Percentiles rank a stretch among this genome's conserved stretches.
phyloP scores from a whole-genome alignment of 2,113 vertebrate genomes.

The Taxidea taxus region DNA sequence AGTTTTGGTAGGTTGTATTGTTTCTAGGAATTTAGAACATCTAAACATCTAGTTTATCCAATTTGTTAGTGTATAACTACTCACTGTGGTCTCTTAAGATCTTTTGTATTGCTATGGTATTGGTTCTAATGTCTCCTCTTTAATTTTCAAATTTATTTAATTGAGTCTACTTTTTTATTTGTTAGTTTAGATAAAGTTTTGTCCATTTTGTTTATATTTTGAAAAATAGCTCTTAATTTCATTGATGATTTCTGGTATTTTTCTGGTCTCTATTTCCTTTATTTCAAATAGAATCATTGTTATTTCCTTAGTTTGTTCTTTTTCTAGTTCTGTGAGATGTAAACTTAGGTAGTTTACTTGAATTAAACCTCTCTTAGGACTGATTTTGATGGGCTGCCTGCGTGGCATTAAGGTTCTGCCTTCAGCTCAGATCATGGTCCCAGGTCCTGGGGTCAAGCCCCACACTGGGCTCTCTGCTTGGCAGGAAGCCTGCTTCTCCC shows the following conservation, averaged over 20 bases:
- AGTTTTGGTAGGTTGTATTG: neutral
- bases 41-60: neutral
- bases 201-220: neutral
- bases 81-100: neutral
- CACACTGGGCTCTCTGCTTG: too few relatives aligned
- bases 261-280: neutral
- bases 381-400: neutral
- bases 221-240: neutral
- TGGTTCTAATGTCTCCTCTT: neutral
- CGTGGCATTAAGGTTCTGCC: too few relatives aligned
- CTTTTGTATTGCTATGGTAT: neutral
- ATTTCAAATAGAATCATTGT: neutral
- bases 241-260: neutral
- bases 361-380: neutral
- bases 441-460: too few relatives aligned
- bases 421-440: too few relatives aligned
- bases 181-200: neutral
- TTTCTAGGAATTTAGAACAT: neutral
- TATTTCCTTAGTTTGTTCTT: neutral
- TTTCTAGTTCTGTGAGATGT: neutral
- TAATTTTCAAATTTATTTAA: neutral
- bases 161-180: neutral
- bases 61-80: neutral
- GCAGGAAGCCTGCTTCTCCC: too few relatives aligned
- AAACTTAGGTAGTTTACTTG: neutral